Conservation (phyloP, 2,888 invertebrate genomes). For the Pyrrhia umbra region DNA sequence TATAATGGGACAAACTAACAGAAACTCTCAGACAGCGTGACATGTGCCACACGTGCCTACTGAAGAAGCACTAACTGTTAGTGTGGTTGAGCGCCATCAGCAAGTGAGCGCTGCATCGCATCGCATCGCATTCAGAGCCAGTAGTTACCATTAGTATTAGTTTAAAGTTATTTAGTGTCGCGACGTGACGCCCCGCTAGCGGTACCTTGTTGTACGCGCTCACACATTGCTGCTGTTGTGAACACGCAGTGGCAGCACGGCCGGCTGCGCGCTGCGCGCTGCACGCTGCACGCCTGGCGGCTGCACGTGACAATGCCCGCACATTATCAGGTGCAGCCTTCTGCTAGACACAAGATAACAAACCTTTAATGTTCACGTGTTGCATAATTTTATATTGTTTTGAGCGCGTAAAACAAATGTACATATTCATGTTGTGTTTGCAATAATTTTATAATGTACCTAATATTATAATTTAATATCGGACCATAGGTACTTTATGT, state of each 20-base stretch:
- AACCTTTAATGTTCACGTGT: constrained; percentile 10
- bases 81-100: too few species aligned
- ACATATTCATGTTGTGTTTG: constrained; percentile 19
- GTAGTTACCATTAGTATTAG: constrained; percentile 63
- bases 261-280: not conserved
- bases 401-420: constrained; percentile 37
- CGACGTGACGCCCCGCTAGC: constrained; percentile 8
- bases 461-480: not conserved
- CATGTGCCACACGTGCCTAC: too few species aligned
- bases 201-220: constrained; percentile 25
- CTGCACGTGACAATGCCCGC: too few species aligned
- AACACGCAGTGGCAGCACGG: not conserved
- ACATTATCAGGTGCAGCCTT: constrained; percentile 4
- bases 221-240: constrained; percentile 1
- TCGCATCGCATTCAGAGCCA: constrained; percentile 53
- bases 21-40: too few species aligned
- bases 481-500: too few species aligned
- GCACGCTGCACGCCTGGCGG: constrained; percentile 7
- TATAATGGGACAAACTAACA: too few species aligned
- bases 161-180: constrained; percentile 42
- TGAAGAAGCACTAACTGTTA: too few species aligned
- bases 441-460: constrained; percentile 9
- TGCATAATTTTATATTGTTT: not conserved
- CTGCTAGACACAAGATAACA: not conserved
- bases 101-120: too few species aligned